phyloP scores from a whole-genome alignment of 2,888 invertebrate genomes.

The Tetragonisca angustula region DNA sequence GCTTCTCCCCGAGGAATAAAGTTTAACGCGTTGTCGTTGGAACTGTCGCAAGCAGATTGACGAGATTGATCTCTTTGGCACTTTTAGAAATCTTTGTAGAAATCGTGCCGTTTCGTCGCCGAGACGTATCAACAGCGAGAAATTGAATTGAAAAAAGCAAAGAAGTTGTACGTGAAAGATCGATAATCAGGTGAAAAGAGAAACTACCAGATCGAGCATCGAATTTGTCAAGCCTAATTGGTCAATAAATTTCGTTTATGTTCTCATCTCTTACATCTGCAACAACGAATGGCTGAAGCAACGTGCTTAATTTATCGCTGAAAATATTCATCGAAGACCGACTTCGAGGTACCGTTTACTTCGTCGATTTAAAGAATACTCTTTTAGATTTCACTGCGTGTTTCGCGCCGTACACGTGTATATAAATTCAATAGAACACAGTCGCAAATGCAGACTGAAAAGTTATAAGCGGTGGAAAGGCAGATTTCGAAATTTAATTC shows the following conservation, averaged over 20 bases:
- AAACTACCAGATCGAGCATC: background rate
- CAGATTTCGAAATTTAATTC: too few relatives aligned
- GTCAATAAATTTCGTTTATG: background rate
- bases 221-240: slow-evolving; percentile 5
- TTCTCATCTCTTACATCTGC: background rate
- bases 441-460: too few relatives aligned
- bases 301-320: background rate
- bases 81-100: background rate
- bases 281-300: background rate
- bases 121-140: background rate
- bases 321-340: background rate
- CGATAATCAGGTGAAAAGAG: background rate
- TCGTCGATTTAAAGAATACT: background rate
- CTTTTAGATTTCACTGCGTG: background rate
- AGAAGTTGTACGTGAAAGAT: background rate
- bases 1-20: background rate
- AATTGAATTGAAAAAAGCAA: background rate
- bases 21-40: background rate
- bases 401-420: background rate
- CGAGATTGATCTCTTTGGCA: background rate
- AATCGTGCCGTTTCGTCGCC: background rate
- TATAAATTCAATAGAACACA: too few relatives aligned
- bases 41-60: too few relatives aligned
- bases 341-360: background rate
- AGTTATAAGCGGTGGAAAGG: too few relatives aligned